These are phyloP conservation scores for Agraylea sexmaculata DNA, from an alignment of 1,140 invertebrate genomes.

Conservation along the genomic window DNA sequence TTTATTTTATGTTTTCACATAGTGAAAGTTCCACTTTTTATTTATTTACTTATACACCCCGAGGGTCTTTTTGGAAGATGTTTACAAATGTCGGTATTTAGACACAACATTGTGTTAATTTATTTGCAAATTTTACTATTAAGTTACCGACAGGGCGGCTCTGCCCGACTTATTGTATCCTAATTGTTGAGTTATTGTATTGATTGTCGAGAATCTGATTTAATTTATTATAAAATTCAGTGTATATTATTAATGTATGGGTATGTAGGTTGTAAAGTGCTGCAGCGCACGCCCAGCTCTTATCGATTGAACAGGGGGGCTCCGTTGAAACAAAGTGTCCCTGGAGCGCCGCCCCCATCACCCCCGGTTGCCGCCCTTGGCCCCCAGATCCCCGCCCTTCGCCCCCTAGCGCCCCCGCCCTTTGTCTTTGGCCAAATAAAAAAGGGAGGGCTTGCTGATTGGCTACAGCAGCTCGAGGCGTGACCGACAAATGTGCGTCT, in stretches of 20 bases:
- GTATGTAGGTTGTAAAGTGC: conserved; percentile 30
- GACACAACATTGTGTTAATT: no score
- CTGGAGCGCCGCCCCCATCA: conserved; percentile 18
- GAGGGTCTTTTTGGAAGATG: no score
- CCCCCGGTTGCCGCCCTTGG: conserved; percentile 25
- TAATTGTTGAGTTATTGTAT: background rate
- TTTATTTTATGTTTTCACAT: no score
- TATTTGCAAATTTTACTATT: no score
- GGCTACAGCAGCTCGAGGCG: conserved; percentile 14
- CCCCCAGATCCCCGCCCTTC: conserved; percentile 28
- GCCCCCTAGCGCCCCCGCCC: conserved; percentile 32
- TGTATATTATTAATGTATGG: background rate
- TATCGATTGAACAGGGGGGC: conserved; percentile 36
- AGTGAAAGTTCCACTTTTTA: no score
- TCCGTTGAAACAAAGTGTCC: conserved; percentile 22
- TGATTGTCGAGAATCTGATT: background rate
- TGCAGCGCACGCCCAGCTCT: conserved; percentile 38
- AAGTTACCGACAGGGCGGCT: no score
- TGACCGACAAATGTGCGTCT: no score
- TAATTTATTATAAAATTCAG: background rate
- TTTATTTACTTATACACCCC: no score
- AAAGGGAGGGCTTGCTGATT: conserved; percentile 17
- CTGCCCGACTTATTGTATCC: no score
- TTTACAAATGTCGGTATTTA: no score
- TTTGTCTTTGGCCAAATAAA: conserved; percentile 21